Evolutionary conservation across 2,888 invertebrate genomes (phyloP).

Genomic region (Stenodera caucasica): DNA sequence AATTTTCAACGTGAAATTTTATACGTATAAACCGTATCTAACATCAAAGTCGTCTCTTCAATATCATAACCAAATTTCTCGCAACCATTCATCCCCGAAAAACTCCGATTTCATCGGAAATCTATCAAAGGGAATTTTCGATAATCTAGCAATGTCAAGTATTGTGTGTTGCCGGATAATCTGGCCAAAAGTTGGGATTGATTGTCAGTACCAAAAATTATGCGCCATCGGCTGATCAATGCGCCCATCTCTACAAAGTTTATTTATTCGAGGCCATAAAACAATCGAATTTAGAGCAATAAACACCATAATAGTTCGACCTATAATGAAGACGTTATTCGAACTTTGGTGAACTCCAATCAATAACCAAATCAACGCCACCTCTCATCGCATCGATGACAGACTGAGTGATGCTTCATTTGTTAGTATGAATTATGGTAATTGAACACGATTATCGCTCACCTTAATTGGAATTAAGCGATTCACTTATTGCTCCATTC

Average conservation of each 20-base stretch:
- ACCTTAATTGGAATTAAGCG: too few relatives aligned
- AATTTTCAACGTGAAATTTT: neutral
- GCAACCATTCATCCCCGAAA: neutral
- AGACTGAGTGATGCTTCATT: neutral
- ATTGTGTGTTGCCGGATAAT: neutral
- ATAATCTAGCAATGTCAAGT: constrained; percentile 4
- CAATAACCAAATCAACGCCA: neutral
- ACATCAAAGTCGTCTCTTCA: neutral
- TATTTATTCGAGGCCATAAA: too few relatives aligned
- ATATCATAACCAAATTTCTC: neutral
- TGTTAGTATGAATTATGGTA: neutral
- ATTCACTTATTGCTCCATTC: too few relatives aligned
- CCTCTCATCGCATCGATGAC: neutral
- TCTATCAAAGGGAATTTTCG: neutral
- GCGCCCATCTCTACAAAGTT: too few relatives aligned
- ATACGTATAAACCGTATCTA: too few relatives aligned
- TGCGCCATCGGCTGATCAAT: too few relatives aligned
- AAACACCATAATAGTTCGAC: neutral
- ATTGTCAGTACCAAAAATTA: too few relatives aligned
- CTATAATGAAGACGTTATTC: neutral
- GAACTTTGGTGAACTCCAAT: neutral
- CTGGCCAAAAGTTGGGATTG: too few relatives aligned
- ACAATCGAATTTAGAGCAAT: too few relatives aligned
- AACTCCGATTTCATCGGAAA: neutral
- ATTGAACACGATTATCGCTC: too few relatives aligned